Base-by-base conservation (phyloP, 2,797 vertebrate species). In the Mionectes olivaceus region DNA sequence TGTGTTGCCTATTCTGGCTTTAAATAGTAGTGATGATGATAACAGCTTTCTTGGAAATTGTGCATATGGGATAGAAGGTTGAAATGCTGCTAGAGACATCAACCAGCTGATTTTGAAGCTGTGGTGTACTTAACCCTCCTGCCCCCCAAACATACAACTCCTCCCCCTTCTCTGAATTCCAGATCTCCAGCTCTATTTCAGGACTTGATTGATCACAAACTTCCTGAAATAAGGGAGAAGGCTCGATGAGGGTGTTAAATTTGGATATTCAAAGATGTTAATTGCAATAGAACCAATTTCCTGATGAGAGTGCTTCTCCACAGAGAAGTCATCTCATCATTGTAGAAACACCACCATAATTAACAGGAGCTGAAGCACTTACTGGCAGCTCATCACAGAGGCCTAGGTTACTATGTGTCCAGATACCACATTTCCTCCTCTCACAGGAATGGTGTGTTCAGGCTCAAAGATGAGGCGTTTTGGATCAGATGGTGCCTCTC, bases 211-310 rank as follows among this genome's bases (percentile, higher is more conserved):
- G 85, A 94, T 96, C 89, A 69, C 49, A 95, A 74, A 95, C 89
- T 88, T 96, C 95, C 89, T 92, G 91, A 93, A 95, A 92, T 83
- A 92, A 85, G 47, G 27, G 90, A 92, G 84, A 86, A 95, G 63
- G 87, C 95, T 96, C 89, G 93, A 96, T 85, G 33, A 94, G 91
- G 70, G 70, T 94, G 89, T 91, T 97, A 95, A 94, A 94, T 95
- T 93, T 94, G 94, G 89, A 82, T 91, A 87, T 96, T 94, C 89
- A 96, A 90, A 94, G 68, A 94, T 84, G 85, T 82, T 96, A 95
- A 96, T 96, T 96, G 91, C 91, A 91, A 86, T 77, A 91, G 95
- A 94, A 86, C 80, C 44, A 82, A 79, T 90, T 95, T 96, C 70
- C 78, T 94, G 83, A 94, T 94, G 95, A 96, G 91, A 86, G 87